These are phyloP conservation scores for Mormyrus proboscirostris DNA, from an alignment of 2,797 vertebrate species.

Conservation along the genomic window DNA sequence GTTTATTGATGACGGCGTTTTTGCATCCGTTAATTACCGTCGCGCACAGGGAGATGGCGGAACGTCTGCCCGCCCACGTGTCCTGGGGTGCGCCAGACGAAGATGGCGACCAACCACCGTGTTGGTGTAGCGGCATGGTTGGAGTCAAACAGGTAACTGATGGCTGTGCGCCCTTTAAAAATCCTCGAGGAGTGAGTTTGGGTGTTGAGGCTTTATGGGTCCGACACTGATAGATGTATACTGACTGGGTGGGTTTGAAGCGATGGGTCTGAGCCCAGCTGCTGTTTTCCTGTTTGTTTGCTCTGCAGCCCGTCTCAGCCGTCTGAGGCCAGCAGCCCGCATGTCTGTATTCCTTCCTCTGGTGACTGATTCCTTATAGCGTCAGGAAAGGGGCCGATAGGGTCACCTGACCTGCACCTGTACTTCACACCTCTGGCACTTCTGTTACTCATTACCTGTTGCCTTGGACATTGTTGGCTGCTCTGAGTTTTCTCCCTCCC, in stretches of 20 bases:
- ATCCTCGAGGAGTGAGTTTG: background rate
- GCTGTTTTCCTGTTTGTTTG: background rate
- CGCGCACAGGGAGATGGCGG: background rate
- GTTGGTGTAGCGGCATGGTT: background rate
- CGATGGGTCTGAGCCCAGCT: background rate
- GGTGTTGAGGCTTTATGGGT: background rate
- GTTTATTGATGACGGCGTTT: background rate
- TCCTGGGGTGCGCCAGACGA: background rate
- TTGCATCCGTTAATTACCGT: background rate
- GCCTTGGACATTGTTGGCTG: background rate
- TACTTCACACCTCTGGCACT: background rate
- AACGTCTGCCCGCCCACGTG: background rate
- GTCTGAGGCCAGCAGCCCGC: background rate
- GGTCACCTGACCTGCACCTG: background rate
- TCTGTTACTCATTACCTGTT: conserved; percentile 9
- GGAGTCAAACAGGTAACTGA: background rate
- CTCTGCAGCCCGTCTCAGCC: background rate
- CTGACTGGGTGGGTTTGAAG: background rate
- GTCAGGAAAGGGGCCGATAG: background rate
- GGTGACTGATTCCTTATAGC: background rate
- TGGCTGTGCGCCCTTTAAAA: background rate
- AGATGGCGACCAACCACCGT: background rate
- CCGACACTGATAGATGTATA: background rate
- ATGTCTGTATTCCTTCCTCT: background rate
- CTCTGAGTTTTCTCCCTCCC: background rate